A percentile compares a stretch with the other conserved stretches of the same genome.
Conservation (phyloP, 2,888 invertebrate genomes). For the Drosophila ezoana region DNA sequence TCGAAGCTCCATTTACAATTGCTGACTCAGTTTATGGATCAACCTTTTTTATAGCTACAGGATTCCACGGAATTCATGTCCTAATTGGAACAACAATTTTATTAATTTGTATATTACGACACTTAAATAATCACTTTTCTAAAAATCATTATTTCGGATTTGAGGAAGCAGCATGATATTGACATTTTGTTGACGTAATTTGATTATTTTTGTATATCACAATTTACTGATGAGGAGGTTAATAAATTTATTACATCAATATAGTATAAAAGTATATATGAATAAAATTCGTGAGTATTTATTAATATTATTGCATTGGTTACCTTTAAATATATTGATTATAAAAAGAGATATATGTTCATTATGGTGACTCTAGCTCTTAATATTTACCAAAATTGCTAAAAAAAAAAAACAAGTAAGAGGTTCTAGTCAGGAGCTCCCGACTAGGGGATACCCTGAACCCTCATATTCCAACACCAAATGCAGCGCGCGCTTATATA, state of each 20-base stretch:
- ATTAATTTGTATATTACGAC: slow-evolving; percentile 86
- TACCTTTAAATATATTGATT: no score
- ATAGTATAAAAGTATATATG: slow-evolving; percentile 90
- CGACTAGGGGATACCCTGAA: no score
- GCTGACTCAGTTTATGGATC: slow-evolving; percentile 88
- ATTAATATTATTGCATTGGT: no score
- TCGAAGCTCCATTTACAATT: slow-evolving; percentile 86
- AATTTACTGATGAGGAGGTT: slow-evolving; percentile 90
- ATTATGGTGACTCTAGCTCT: no score
- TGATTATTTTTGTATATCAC: slow-evolving; percentile 88
- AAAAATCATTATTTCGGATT: slow-evolving; percentile 87
- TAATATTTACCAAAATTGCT: no score
- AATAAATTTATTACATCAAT: slow-evolving; percentile 85
- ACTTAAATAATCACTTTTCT: slow-evolving; percentile 86
- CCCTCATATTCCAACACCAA: no score
- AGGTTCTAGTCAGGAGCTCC: no score
- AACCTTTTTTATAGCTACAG: slow-evolving; percentile 90
- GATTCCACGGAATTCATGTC: slow-evolving; percentile 91
- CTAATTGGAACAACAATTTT: slow-evolving; percentile 88
- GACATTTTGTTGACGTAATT: slow-evolving; percentile 89
- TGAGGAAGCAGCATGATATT: slow-evolving; percentile 89
- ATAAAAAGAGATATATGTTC: no score
- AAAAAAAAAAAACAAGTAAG: no score
- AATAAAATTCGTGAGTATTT: no score
- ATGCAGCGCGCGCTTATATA: no score